Conservation (phyloP, 53 echinoderm and acorn worm genomes). For the Patiria pectinifera region DNA sequence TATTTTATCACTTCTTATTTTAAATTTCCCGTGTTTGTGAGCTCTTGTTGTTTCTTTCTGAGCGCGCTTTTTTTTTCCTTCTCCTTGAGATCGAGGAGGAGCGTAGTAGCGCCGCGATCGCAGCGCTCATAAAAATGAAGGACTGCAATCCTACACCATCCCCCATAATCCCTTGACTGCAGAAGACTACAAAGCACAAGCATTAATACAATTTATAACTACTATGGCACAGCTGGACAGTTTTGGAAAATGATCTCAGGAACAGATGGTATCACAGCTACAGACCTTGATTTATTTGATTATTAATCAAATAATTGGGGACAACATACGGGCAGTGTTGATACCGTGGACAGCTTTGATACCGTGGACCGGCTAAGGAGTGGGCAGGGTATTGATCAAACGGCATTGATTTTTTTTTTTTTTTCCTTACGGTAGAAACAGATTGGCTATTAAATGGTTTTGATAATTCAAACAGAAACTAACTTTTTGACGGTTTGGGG, state of each 20-base stretch:
- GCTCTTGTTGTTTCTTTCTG: too few relatives aligned
- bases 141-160: too few relatives aligned
- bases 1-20: too few relatives aligned
- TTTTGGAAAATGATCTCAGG: background rate
- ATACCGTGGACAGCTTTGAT: background rate
- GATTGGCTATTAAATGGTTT: background rate
- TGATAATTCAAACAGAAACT: background rate
- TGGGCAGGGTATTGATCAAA: background rate
- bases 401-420: background rate
- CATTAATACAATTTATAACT: background rate
- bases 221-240: background rate
- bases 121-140: too few relatives aligned
- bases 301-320: background rate
- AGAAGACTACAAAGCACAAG: background rate
- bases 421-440: background rate
- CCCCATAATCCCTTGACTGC: background rate
- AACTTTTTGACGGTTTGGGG: background rate
- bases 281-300: slow-evolving; percentile 10
- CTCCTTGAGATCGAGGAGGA: too few relatives aligned
- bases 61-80: too few relatives aligned
- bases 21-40: too few relatives aligned
- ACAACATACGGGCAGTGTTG: background rate
- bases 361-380: background rate
- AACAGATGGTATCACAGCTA: slow-evolving; percentile 6
- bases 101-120: too few relatives aligned